Percentiles rank a stretch among this genome's conserved stretches.
phyloP scores from a whole-genome alignment of 2,888 invertebrate genomes.

The Chorisops tibialis region DNA sequence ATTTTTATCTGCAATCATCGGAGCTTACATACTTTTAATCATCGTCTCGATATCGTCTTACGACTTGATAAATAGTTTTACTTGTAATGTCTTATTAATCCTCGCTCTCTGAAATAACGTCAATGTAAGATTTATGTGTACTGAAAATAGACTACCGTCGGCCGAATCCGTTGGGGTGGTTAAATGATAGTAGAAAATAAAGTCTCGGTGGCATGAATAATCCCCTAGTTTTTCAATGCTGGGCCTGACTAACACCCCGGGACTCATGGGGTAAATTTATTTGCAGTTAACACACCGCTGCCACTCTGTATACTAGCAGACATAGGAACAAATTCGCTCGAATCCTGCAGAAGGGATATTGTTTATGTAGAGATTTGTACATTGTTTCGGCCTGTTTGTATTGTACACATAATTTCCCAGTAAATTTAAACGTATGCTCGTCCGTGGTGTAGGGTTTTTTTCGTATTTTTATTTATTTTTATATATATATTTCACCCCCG shows the following conservation, averaged over 20 bases:
- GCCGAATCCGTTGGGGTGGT: no score
- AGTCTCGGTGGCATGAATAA: no score
- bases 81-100: conserved; percentile 30
- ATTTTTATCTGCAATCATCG: neutral
- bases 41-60: neutral
- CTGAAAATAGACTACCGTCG: no score
- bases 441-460: neutral
- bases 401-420: conserved; percentile 2
- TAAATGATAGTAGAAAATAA: no score
- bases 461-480: neutral
- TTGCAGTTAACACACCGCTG: neutral
- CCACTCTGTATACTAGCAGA: neutral
- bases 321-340: neutral
- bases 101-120: conserved; percentile 24
- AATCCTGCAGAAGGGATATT: neutral
- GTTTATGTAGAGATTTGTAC: neutral
- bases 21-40: neutral
- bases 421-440: conserved; percentile 3
- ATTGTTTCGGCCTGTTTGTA: neutral
- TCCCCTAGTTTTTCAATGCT: no score
- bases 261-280: neutral
- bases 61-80: conserved; percentile 30
- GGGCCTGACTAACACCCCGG: neutral
- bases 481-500: neutral
- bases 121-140: conserved; percentile 29